Conservation (phyloP, 2,888 invertebrate species). For the Scaptomyza caliginosa region DNA sequence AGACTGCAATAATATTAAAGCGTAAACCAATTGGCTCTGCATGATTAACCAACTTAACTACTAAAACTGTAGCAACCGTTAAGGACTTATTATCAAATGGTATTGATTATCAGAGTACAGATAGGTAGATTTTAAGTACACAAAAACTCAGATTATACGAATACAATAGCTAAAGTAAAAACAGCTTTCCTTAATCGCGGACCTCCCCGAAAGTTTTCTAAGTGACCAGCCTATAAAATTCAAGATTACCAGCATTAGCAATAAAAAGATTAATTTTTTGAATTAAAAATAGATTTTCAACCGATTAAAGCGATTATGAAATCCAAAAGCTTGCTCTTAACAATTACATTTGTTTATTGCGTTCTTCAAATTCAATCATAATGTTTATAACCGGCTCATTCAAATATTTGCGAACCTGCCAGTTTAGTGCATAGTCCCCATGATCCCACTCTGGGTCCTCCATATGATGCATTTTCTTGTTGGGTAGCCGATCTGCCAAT, state of each 20-base stretch:
- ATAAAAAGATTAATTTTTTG: background rate
- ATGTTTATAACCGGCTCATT: conserved; percentile 70
- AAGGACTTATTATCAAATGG: conserved; percentile 31
- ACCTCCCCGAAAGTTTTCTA: background rate
- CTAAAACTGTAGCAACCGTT: conserved; percentile 21
- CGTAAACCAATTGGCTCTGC: conserved; percentile 8
- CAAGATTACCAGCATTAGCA: background rate
- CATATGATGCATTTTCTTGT: conserved; percentile 58
- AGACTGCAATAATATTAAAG: background rate
- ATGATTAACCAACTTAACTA: conserved; percentile 3
- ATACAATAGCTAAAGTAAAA: too few species aligned
- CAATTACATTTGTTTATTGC: conserved; percentile 21
- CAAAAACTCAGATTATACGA: background rate
- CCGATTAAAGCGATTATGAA: background rate
- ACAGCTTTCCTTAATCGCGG: background rate
- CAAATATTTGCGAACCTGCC: conserved; percentile 51
- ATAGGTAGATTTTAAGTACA: conserved; percentile 8
- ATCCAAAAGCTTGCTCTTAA: background rate
- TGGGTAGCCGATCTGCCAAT: conserved; percentile 58
- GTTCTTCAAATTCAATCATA: conserved; percentile 59
- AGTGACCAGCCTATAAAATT: too few species aligned
- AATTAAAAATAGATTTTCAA: background rate
- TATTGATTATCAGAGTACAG: conserved; percentile 16
- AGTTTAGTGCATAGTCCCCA: conserved; percentile 58
- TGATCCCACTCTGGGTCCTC: conserved; percentile 68